Percentiles rank a stretch among this genome's conserved stretches.
These are phyloP conservation scores for Rhagologus leucostigma DNA, from an alignment of 2,113 vertebrate species.

Conservation along the genomic window DNA sequence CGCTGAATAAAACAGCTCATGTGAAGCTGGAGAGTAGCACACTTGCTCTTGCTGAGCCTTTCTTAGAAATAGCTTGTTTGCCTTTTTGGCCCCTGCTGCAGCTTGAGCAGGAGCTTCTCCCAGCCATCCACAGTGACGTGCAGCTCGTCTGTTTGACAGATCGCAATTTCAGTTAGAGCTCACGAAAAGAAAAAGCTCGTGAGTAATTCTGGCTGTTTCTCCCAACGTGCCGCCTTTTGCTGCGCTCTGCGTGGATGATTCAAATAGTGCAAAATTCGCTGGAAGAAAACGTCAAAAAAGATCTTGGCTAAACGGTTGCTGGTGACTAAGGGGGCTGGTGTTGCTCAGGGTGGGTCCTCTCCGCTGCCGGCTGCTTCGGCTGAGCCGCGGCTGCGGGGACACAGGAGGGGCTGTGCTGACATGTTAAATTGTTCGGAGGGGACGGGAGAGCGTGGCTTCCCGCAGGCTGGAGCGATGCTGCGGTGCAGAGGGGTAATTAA, in stretches of 20 bases:
- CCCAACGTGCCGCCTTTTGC: background rate
- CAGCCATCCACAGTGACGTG: background rate
- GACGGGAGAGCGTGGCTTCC: background rate
- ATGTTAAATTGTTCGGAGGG: background rate
- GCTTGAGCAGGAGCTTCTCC: background rate
- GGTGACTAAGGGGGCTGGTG: background rate
- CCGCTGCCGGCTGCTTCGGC: background rate
- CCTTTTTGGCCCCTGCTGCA: background rate
- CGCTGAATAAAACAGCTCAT: background rate
- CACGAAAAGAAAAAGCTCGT: background rate
- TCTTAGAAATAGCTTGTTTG: background rate
- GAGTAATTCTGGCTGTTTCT: slow-evolving; percentile 44
- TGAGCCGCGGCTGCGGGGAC: background rate
- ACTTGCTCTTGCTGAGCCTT: background rate
- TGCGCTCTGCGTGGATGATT: background rate
- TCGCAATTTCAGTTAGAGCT: background rate
- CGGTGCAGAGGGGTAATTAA: background rate
- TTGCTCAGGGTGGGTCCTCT: background rate
- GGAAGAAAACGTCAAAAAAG: background rate
- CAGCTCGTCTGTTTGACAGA: background rate
- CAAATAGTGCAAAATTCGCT: slow-evolving; percentile 7
- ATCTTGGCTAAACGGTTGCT: background rate
- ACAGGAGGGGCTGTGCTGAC: background rate
- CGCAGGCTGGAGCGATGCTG: background rate
- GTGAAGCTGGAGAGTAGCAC: background rate